These are phyloP conservation scores for Pinna nobilis DNA, from an alignment of 1,140 invertebrate species.

Conservation along the genomic window DNA sequence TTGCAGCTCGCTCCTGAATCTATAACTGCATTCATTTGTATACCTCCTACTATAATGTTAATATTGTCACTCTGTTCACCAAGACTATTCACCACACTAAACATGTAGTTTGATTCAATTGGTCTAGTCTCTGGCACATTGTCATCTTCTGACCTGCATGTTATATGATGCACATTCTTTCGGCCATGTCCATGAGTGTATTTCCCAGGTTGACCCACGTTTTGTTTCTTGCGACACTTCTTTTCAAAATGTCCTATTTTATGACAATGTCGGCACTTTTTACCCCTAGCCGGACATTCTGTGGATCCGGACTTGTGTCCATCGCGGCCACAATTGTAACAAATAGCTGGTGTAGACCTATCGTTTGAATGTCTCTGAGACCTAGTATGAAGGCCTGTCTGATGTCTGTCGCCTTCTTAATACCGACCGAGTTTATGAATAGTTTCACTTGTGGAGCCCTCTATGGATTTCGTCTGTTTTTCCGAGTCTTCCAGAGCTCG, in stretches of 20 bases:
- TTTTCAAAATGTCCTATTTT: not conserved
- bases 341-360: no score
- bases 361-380: no score
- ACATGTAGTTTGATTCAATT: not conserved
- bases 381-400: no score
- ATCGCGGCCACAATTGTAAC: not conserved
- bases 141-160: not conserved
- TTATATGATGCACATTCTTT: not conserved
- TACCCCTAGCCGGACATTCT: not conserved
- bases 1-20: no score
- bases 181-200: not conserved
- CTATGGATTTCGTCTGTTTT: not conserved
- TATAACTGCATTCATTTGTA: no score
- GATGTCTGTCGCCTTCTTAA: no score
- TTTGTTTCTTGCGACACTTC: not conserved
- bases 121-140: not conserved
- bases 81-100: no score
- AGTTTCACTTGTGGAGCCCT: not conserved
- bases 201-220: not conserved
- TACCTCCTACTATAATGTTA: no score
- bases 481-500: conserved; percentile 2
- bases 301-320: not conserved
- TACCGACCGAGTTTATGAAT: not conserved
- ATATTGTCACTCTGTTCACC: no score
- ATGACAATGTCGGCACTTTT: not conserved